These are phyloP conservation scores for Mugil cephalus DNA, from an alignment of 2,113 vertebrate species.

Conservation along the genomic window DNA sequence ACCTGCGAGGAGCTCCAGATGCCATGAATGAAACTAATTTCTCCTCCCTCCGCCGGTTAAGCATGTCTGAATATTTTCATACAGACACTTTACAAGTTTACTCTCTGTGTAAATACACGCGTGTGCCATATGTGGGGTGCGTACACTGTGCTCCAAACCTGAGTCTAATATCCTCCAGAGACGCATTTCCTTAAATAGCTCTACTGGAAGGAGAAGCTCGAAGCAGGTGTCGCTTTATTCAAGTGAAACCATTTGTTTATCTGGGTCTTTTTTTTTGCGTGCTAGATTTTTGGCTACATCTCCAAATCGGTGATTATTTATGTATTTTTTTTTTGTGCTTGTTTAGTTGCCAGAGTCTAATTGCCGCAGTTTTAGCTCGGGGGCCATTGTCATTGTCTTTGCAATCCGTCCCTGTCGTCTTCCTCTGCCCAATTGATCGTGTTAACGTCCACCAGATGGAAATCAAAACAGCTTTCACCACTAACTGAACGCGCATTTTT, in stretches of 20 bases:
- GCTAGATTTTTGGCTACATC: background rate
- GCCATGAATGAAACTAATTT: conserved; percentile 49
- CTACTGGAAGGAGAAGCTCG: background rate
- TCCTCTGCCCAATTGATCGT: conserved; percentile 30
- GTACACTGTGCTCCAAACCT: background rate
- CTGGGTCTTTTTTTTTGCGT: background rate
- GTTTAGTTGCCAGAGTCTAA: conserved; percentile 37
- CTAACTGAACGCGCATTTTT: conserved; percentile 35
- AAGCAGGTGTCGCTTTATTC: conserved; percentile 11
- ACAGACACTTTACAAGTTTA: conserved; percentile 8
- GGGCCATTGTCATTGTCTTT: conserved; percentile 18
- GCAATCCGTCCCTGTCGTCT: conserved; percentile 6
- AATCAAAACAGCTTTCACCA: conserved; percentile 22
- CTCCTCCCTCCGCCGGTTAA: conserved; percentile 39
- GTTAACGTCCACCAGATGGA: conserved; percentile 45
- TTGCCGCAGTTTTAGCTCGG: conserved; percentile 26
- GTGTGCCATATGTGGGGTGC: background rate
- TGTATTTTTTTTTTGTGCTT: background rate
- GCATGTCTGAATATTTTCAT: conserved; percentile 23
- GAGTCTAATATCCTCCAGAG: conserved; percentile 9
- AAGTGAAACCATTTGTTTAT: conserved; percentile 19
- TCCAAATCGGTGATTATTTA: background rate
- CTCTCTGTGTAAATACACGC: conserved; percentile 5
- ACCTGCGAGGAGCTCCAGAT: conserved; percentile 33
- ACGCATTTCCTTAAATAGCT: conserved; percentile 2